Percentiles rank a stretch among this genome's conserved stretches.
These are phyloP conservation scores for Rhingia rostrata DNA, from an alignment of 2,888 invertebrate genomes.

Conservation along the genomic window DNA sequence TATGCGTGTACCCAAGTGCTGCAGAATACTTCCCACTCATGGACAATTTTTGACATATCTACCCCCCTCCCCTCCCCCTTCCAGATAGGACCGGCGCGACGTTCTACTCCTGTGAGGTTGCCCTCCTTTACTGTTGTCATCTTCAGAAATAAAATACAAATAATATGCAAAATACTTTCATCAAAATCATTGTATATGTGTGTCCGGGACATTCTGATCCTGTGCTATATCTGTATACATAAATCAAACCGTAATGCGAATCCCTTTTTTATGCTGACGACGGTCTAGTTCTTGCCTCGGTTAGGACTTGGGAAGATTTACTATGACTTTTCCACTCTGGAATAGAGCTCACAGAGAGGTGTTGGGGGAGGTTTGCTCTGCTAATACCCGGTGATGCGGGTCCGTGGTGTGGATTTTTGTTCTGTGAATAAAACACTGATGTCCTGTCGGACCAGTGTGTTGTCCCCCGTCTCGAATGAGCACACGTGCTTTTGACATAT, in stretches of 20 bases:
- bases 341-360: conserved; percentile 12
- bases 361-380: conserved; percentile 14
- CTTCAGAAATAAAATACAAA: conserved; percentile 63
- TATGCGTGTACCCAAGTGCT: conserved; percentile 28
- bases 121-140: conserved; percentile 26
- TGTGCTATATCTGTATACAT: conserved; percentile 21
- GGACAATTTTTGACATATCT: conserved; percentile 54
- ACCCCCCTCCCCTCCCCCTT: conserved; percentile 7
- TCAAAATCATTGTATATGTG: conserved; percentile 31
- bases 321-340: conserved; percentile 26
- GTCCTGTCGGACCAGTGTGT: conserved; percentile 23
- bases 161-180: conserved; percentile 69
- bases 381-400: conserved; percentile 14
- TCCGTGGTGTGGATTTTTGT: conserved; percentile 1
- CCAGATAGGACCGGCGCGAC: neutral
- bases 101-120: neutral
- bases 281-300: neutral
- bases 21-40: conserved; percentile 13
- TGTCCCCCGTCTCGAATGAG: conserved; percentile 21
- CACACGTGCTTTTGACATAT: conserved; percentile 60
- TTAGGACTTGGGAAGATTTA: conserved; percentile 23
- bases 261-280: conserved; percentile 57
- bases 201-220: neutral
- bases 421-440: conserved; percentile 6
- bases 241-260: conserved; percentile 66